Conservation (phyloP, 2,888 invertebrate genomes). For the Chloroclysta siterata region DNA sequence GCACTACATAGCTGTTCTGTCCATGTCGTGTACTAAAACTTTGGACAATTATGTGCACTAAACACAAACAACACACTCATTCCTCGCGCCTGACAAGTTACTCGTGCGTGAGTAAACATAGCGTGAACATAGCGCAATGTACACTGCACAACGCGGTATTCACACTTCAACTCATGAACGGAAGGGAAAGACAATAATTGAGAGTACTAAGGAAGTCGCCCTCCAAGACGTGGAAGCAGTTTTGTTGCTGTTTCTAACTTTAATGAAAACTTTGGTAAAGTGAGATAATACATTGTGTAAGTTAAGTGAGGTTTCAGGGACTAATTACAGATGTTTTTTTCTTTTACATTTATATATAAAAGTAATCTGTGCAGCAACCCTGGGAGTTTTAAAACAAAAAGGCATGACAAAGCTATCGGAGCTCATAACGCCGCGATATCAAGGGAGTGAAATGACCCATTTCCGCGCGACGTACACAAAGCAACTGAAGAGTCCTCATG, state of each 20-base stretch:
- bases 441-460: slow-evolving; percentile 21
- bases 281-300: not conserved
- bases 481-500: slow-evolving; percentile 24
- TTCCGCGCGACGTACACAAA: slow-evolving; percentile 19
- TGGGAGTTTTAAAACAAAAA: not conserved
- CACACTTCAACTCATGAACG: not conserved
- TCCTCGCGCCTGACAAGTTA: too few relatives aligned
- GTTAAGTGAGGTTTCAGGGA: not conserved
- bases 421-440: not conserved
- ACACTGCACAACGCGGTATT: not conserved
- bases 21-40: too few relatives aligned
- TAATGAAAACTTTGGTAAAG: not conserved
- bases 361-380: not conserved
- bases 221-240: not conserved
- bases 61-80: too few relatives aligned
- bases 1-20: too few relatives aligned
- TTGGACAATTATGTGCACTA: too few relatives aligned
- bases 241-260: not conserved
- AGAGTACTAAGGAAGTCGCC: not conserved
- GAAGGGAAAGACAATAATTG: not conserved
- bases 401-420: not conserved
- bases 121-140: not conserved
- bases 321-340: too few relatives aligned
- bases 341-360: too few relatives aligned
- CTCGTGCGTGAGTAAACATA: not conserved